Base-by-base conservation (phyloP, 2,888 invertebrate genomes). In the Cantharis nigra region DNA sequence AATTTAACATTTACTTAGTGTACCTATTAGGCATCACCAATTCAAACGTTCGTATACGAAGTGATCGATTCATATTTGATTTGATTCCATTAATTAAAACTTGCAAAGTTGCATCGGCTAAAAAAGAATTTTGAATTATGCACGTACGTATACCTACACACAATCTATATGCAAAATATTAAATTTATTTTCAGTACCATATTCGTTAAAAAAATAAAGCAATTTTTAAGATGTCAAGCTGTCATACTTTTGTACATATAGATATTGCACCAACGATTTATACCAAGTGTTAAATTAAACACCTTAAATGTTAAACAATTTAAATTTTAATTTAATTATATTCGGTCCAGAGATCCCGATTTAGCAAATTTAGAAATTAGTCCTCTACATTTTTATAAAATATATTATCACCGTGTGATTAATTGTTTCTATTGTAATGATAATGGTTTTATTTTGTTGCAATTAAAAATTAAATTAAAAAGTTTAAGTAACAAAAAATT, bases 81-180 rank as follows among this genome's bases (percentile, higher is more conserved):
- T n/a, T 49, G n/a, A 49, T 49, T 49, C n/a, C n/a, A 49, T 49
- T 49, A 49, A 49, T 49, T 49, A 49, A 49, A n/a, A 49, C 49
- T 49, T 49, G 49, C n/a, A 49, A 49, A 49, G 7, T n/a, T 49
- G 13, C 49, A 49, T 49, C n/a, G 49, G n/a, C 10, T 7, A 49
- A 33, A 26, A 33, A n/a, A 49, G 49, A 5, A 49, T 49, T 49
- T 49, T 49, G 49, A 49, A 49, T 49, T 49, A 49, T 49, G 33
- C 33, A n/a, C n/a, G n/a, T n/a, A 49, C 33, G n/a, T 49, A 49
- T 49, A 49, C 49, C 49, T 49, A 49, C 49, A 49, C 49, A 63
- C 71, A 71, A 71, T 71, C 62, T 71, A 71, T 63, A 71, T 71
- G 71, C 63, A 71, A 71, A 71, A 63, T 63, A 71, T 71, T 23